Conservation (phyloP, 2,797 vertebrate genomes). For the Enteromius mattozi region DNA sequence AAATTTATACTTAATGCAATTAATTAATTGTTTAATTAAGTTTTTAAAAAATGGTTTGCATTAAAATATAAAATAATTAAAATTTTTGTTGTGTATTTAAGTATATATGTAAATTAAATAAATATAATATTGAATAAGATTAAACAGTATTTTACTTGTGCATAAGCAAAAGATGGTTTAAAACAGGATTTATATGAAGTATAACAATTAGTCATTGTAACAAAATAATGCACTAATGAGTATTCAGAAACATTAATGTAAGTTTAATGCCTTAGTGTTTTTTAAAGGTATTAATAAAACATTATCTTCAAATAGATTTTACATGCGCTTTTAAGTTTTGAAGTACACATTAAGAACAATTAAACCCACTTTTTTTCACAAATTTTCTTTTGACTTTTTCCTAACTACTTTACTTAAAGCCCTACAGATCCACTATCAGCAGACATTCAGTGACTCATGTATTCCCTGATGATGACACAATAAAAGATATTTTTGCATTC, state of each 20-base stretch:
- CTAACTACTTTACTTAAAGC: conserved; percentile 2
- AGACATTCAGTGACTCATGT: background rate
- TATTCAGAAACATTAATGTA: background rate
- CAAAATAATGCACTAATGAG: background rate
- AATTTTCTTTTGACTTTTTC: background rate
- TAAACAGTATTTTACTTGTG: background rate
- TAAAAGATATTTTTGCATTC: background rate
- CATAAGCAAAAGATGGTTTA: background rate
- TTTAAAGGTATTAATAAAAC: background rate
- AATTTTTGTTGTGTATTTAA: background rate
- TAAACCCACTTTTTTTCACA: background rate
- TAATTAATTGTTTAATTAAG: background rate
- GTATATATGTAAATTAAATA: background rate
- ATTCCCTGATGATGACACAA: background rate
- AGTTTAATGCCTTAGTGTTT: background rate
- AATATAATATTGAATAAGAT: background rate
- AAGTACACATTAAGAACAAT: background rate
- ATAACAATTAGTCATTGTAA: background rate
- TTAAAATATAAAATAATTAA: background rate
- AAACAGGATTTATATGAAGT: background rate
- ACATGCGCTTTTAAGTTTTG: background rate
- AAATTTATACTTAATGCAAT: background rate
- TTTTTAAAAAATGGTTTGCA: background rate
- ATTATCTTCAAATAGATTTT: background rate
- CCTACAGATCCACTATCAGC: background rate